Percentiles rank a stretch among this genome's conserved stretches.
Conservation (phyloP, 2,888 invertebrate genomes). For the Hirtodrosophila duncani region DNA sequence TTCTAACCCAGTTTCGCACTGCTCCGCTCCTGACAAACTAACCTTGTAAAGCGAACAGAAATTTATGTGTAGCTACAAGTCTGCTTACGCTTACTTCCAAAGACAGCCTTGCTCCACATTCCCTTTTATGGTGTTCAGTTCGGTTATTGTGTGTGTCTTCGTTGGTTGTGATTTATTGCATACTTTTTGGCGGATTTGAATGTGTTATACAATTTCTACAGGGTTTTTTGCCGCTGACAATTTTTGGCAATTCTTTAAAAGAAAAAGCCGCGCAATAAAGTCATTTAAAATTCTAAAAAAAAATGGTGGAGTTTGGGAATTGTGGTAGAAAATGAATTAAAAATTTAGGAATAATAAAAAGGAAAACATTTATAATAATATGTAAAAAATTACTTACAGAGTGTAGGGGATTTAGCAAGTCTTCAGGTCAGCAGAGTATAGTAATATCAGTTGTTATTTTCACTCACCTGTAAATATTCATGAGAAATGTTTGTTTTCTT, state of each 20-base stretch:
- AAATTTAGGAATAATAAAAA: too few species aligned
- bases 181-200: slow-evolving; percentile 57
- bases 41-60: slow-evolving; percentile 59
- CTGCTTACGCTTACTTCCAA: slow-evolving; percentile 1
- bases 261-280: too few species aligned
- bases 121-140: neutral
- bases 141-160: slow-evolving; percentile 29
- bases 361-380: too few species aligned
- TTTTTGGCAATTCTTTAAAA: slow-evolving; percentile 1
- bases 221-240: slow-evolving; percentile 3
- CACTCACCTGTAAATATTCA: too few species aligned
- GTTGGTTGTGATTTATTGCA: slow-evolving; percentile 58
- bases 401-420: too few species aligned
- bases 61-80: slow-evolving; percentile 50
- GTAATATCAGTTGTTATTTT: too few species aligned
- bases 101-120: slow-evolving; percentile 3
- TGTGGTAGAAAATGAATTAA: too few species aligned
- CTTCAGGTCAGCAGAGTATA: too few species aligned
- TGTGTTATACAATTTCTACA: slow-evolving; percentile 42
- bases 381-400: too few species aligned
- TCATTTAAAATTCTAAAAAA: too few species aligned
- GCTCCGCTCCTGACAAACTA: slow-evolving; percentile 38
- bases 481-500: too few species aligned
- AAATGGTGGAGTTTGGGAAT: too few species aligned
- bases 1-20: slow-evolving; percentile 9